phyloP scores from a whole-genome alignment of 2,797 vertebrate species.

The Mallotus villosus region DNA sequence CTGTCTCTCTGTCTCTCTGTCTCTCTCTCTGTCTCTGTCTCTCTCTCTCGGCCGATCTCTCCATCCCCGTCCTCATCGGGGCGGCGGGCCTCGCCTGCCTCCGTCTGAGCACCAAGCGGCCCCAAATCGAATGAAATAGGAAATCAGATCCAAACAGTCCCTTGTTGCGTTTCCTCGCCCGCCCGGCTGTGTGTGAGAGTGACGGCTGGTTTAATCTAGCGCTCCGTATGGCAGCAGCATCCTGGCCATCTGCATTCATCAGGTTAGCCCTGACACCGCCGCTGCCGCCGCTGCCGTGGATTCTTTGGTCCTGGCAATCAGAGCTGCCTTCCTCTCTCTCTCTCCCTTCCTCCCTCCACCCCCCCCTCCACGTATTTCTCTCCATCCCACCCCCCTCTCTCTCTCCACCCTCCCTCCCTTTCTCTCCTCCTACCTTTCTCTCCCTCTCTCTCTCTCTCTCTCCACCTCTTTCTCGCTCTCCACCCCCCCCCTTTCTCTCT shows the following conservation, averaged over 20 bases:
- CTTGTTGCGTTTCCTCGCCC: slow-evolving; percentile 1
- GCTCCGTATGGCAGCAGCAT: slow-evolving; percentile 8
- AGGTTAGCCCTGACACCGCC: slow-evolving; percentile 5
- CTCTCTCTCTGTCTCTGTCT: slow-evolving; percentile 3
- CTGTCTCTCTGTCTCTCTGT: background rate
- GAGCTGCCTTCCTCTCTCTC: background rate
- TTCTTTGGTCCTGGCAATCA: background rate
- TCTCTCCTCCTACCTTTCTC: too few species aligned
- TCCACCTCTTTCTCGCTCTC: too few species aligned
- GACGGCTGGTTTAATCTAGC: slow-evolving; percentile 26
- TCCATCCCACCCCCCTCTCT: too few species aligned
- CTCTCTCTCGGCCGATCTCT: background rate
- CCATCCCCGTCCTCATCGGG: background rate
- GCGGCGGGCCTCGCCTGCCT: background rate
- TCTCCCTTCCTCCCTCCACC: background rate
- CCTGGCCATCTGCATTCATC: slow-evolving; percentile 34
- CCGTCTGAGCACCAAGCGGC: slow-evolving; percentile 2
- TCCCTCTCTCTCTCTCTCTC: too few species aligned
- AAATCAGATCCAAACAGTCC: slow-evolving; percentile 21
- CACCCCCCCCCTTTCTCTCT: too few species aligned
- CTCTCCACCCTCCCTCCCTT: too few species aligned
- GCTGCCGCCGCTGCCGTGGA: background rate
- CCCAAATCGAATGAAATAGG: slow-evolving; percentile 14
- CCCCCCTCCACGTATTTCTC: too few species aligned
- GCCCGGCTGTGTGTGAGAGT: background rate